Conservation (phyloP, 2,113 vertebrate genomes). For the Microtus oregoni region DNA sequence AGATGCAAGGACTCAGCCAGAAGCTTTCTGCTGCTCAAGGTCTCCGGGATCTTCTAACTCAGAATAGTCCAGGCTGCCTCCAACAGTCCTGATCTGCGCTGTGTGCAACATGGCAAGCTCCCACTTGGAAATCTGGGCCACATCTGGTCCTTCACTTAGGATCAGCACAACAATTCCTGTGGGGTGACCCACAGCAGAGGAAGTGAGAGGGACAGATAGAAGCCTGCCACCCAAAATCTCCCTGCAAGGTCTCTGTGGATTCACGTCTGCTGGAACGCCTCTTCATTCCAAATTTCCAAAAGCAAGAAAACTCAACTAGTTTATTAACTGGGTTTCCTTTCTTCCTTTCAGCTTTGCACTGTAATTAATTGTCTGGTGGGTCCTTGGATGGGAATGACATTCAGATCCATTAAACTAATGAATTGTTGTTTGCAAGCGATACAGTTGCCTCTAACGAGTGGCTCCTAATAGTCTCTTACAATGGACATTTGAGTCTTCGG, state of each 20-base stretch:
- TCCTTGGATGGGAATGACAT: slow-evolving; percentile 79
- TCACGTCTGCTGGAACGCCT: background rate
- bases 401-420: slow-evolving; percentile 69
- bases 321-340: slow-evolving; percentile 22
- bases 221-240: background rate
- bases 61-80: background rate
- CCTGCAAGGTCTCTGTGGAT: background rate
- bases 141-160: background rate
- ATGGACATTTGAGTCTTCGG: slow-evolving; percentile 43
- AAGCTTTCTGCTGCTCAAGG: background rate
- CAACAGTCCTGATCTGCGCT: background rate
- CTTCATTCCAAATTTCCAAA: background rate
- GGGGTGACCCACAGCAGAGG: background rate
- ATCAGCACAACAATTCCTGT: background rate
- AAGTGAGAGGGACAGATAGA: background rate
- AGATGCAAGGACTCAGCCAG: background rate
- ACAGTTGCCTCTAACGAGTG: slow-evolving; percentile 70
- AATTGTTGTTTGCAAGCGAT: slow-evolving; percentile 82
- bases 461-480: slow-evolving; percentile 58
- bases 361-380: slow-evolving; percentile 84
- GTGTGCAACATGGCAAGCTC: background rate
- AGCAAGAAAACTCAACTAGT: background rate
- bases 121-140: background rate
- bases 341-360: slow-evolving; percentile 63
- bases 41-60: background rate